These are phyloP conservation scores for Cotesia congregata DNA, from an alignment of 2,888 invertebrate species.

Conservation along the genomic window DNA sequence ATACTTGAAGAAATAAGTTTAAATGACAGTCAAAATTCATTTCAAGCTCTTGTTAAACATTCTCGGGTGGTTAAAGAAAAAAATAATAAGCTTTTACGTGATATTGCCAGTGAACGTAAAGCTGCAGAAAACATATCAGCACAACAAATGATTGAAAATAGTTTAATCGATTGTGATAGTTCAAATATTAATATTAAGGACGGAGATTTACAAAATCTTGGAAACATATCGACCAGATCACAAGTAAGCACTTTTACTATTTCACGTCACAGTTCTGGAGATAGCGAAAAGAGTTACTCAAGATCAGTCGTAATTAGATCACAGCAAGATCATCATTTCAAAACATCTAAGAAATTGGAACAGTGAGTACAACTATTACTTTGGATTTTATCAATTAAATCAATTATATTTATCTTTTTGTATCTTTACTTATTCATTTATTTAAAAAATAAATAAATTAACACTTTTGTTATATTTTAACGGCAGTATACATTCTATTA, in stretches of 20 bases:
- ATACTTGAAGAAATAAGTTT: conserved; percentile 58
- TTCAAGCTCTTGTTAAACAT: conserved; percentile 62
- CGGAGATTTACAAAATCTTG: conserved; percentile 53
- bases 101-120: conserved; percentile 59
- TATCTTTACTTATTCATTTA: background rate
- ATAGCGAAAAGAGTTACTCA: conserved; percentile 65
- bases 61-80: conserved; percentile 60
- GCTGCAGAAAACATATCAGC: conserved; percentile 53
- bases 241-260: conserved; percentile 65
- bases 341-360: conserved; percentile 65
- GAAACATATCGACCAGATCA: conserved; percentile 62
- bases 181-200: conserved; percentile 43
- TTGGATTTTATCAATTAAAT: background rate
- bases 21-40: conserved; percentile 61
- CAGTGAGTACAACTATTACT: conserved; percentile 59
- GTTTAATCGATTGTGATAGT: conserved; percentile 46
- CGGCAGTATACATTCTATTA: conserved; percentile 56
- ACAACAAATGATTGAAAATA: conserved; percentile 49
- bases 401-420: conserved; percentile 10
- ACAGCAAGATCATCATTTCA: conserved; percentile 58
- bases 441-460: conserved; percentile 36
- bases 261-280: conserved; percentile 65
- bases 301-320: conserved; percentile 65
- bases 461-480: conserved; percentile 31
- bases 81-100: conserved; percentile 58